phyloP scores from a whole-genome alignment of 2,113 vertebrate genomes.

The Martes martes region DNA sequence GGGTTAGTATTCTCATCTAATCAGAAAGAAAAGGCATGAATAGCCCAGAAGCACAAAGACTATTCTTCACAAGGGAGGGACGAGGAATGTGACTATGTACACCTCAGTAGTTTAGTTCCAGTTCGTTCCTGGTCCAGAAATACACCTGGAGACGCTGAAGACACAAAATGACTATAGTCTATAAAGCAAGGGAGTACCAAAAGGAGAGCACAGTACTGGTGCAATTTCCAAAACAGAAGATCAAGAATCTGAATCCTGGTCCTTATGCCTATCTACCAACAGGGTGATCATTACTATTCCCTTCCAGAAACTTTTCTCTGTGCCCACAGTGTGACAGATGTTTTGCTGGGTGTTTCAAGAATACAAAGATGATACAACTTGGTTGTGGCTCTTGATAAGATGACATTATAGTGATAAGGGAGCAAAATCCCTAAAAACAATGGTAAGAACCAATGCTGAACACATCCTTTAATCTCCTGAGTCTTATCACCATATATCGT shows the following conservation, averaged over 20 bases:
- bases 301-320: neutral
- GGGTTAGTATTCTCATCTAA: neutral
- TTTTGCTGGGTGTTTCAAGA: neutral
- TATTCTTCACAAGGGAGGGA: neutral
- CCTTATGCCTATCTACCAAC: neutral
- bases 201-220: neutral
- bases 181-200: neutral
- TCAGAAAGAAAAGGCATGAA: neutral
- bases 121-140: neutral
- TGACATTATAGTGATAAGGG: neutral
- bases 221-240: neutral
- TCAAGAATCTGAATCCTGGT: neutral
- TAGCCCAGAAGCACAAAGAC: neutral
- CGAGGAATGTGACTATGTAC: neutral
- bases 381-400: neutral
- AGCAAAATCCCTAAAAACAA: neutral
- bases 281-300: neutral
- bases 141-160: neutral
- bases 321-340: neutral
- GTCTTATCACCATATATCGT: neutral
- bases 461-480: neutral
- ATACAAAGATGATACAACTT: neutral
- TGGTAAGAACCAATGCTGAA: neutral
- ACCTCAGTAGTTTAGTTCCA: neutral
- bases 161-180: neutral